Percentiles rank a stretch among this genome's conserved stretches.
These are phyloP conservation scores for Pelagia noctiluca DNA, from an alignment of 30 jellyfish, hydroid and myxozoan species.

Conservation along the genomic window DNA sequence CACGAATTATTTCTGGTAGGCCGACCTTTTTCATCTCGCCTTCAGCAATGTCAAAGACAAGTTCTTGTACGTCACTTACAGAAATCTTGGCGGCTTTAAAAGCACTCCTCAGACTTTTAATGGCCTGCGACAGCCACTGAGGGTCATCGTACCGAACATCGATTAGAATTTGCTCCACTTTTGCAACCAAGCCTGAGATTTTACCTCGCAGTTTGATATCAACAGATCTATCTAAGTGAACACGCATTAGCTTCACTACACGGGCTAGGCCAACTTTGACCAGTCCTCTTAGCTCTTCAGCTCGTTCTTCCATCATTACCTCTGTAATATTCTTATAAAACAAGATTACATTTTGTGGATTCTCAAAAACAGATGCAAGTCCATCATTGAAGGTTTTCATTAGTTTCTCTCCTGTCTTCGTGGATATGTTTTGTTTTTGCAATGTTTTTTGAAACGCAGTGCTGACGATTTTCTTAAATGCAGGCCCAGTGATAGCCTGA, in stretches of 20 bases:
- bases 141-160: not conserved
- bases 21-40: conserved; percentile 2
- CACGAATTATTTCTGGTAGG: conserved; percentile 6
- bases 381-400: not conserved
- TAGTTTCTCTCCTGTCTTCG: not conserved
- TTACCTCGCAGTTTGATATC: not conserved
- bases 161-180: not conserved
- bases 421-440: not conserved
- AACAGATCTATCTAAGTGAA: not conserved
- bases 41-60: conserved; percentile 1
- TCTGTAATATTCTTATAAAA: not conserved
- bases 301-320: conserved; percentile 17
- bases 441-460: not conserved
- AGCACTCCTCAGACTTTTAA: not conserved
- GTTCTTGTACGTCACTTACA: not conserved
- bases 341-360: not conserved
- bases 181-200: not conserved
- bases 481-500: not conserved
- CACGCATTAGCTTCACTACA: not conserved
- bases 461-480: not conserved
- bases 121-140: not conserved
- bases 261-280: not conserved
- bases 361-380: not conserved
- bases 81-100: not conserved
- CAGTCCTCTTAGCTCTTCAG: not conserved